Percentiles rank a stretch among this genome's conserved stretches.
phyloP scores from a whole-genome alignment of 2,888 invertebrate species.

The Lordiphosa andalusiaca region DNA sequence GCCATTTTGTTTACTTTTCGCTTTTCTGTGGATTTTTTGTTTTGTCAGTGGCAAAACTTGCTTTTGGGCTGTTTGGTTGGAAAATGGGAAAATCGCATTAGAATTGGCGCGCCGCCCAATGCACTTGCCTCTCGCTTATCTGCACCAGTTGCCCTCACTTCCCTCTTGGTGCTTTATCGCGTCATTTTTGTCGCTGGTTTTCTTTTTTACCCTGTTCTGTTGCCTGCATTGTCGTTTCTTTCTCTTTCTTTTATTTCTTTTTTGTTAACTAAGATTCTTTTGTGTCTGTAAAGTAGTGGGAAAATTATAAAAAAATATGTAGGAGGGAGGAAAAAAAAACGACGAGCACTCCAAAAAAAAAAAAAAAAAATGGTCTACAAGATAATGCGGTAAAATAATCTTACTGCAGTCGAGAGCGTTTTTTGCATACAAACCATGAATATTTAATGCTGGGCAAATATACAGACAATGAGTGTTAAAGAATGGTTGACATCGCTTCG shows the following conservation, averaged over 20 bases:
- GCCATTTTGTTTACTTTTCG: slow-evolving; percentile 41
- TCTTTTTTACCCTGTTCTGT: slow-evolving; percentile 28
- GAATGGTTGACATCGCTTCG: too few relatives aligned
- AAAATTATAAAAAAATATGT: slow-evolving; percentile 32
- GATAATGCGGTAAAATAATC: slow-evolving; percentile 70
- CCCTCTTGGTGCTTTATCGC: slow-evolving; percentile 38
- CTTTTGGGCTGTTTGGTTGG: slow-evolving; percentile 40
- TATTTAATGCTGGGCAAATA: slow-evolving; percentile 72
- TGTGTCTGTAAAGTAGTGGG: slow-evolving; percentile 33
- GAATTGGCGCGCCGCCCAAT: slow-evolving; percentile 80
- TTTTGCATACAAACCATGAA: slow-evolving; percentile 57
- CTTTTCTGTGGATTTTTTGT: slow-evolving; percentile 16
- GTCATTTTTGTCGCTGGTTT: slow-evolving; percentile 30
- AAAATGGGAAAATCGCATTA: slow-evolving; percentile 77
- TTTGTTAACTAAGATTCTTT: slow-evolving; percentile 51
- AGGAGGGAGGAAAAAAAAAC: slow-evolving; percentile 11
- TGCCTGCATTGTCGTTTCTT: slow-evolving; percentile 20
- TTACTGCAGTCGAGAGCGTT: slow-evolving; percentile 41
- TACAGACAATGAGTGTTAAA: slow-evolving; percentile 8
- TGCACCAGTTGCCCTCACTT: slow-evolving; percentile 20
- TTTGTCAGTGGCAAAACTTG: slow-evolving; percentile 19
- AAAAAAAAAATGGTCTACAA: slow-evolving; percentile 46
- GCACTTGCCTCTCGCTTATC: slow-evolving; percentile 70
- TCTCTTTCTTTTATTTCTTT: too few relatives aligned
- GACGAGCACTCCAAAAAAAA: slow-evolving; percentile 1